These are phyloP conservation scores for Dicrurus megarhynchus DNA, from an alignment of 2,113 vertebrate species.

Conservation along the genomic window DNA sequence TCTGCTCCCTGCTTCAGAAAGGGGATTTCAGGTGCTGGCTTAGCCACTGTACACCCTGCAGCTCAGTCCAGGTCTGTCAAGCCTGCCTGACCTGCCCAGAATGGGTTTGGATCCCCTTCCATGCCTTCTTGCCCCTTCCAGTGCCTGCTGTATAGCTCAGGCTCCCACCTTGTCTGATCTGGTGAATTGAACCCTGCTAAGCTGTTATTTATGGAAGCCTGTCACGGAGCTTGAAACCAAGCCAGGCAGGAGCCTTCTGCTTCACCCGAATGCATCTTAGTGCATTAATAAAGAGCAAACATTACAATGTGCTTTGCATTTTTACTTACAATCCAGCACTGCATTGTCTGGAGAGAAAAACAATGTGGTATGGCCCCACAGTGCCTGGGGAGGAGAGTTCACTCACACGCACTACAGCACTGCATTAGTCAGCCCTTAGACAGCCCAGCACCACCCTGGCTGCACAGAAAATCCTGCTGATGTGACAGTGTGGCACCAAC, in stretches of 20 bases:
- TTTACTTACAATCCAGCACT: conserved; percentile 6
- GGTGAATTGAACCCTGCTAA: neutral
- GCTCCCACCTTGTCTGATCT: neutral
- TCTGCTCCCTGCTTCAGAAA: neutral
- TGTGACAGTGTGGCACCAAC: neutral
- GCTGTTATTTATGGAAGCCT: conserved; percentile 36
- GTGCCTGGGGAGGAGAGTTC: neutral
- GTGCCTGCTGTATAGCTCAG: neutral
- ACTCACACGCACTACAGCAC: neutral
- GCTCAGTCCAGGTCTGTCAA: neutral
- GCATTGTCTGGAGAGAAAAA: conserved; percentile 37
- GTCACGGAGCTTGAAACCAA: conserved; percentile 14
- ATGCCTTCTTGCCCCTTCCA: neutral
- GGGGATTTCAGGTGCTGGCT: neutral
- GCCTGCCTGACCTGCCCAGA: neutral
- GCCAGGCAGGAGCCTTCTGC: conserved; percentile 37
- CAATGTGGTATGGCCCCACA: neutral
- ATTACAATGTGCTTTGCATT: conserved; percentile 61
- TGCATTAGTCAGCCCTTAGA: neutral
- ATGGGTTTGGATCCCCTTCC: neutral
- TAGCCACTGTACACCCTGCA: neutral
- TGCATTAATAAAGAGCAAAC: conserved; percentile 61
- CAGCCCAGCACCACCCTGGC: neutral
- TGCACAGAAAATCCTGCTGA: conserved; percentile 11
- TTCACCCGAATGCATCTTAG: conserved; percentile 22